Base-by-base conservation (phyloP, 2,888 invertebrate genomes). In the Altica lythri region DNA sequence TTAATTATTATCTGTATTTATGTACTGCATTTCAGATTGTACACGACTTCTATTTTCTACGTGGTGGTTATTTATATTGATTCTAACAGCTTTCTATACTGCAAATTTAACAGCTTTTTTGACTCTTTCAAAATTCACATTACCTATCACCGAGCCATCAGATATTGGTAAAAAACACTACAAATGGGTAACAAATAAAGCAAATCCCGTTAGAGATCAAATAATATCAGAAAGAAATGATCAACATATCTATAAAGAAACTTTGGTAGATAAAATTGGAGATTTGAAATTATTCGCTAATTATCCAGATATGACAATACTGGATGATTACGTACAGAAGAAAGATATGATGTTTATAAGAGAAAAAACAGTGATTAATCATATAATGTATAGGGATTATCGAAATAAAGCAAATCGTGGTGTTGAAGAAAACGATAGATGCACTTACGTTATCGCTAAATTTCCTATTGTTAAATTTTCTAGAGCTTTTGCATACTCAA, bases 1-100 rank as follows among this genome's bases (percentile, higher is more conserved):
- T n/a, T n/a, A n/a, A n/a, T n/a, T n/a, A n/a, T n/a, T n/a, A n/a
- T n/a, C 29, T 29, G 1, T 10, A 2, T 2, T n/a, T 29, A n/a
- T 29, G 2, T 29, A 4, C 2, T 29, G 29, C 10, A n/a, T 64
- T 63, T 54, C 62, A 92, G 93, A 92, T 75, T 88, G 92, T 13
- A 88, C 91, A 0, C 81, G 93, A 45, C 78, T 93, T 27, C 79
- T 92, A 5, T 92, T 93, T 74, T 90, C 92, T 6, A 91, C 91
- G 0, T 93, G 93, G 93, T 93, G 93, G 93, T 83, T 94, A 56
- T 93, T 92, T 72, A 90, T 92, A 63, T 89, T 90, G 27, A 84
- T 93, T 44, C 77, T 93, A 38, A 92, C 92, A 1, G 89, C 92
- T 8, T 93, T 92, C 75, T 94, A 94, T 75, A 94, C 93, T 2